Base-by-base conservation (phyloP, 1,140 invertebrate species). In the Manduca sexta region DNA sequence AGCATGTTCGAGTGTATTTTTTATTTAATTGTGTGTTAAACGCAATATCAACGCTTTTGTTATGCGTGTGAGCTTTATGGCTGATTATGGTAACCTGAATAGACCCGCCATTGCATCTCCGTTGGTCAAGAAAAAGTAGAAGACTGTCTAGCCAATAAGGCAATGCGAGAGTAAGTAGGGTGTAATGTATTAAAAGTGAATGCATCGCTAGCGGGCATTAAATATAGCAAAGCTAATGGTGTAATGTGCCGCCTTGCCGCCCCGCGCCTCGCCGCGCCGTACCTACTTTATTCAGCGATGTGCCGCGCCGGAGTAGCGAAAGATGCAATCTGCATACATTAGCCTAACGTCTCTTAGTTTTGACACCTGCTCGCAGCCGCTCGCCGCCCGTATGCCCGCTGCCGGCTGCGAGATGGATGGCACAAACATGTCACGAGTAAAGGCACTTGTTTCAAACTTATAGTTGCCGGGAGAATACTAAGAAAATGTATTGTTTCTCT, bases 241-340 rank as follows among this genome's bases (percentile, higher is more conserved):
- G 56, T 62, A 65, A 64, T 58, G 57, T 56, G 35, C 49, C 59
- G 56, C 51, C 48, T 42, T n/a, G 16, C 17, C 38, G 6, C 15
- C 16, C 8, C 35, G 29, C 11, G 42, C 40, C 44, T 56, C 49
- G 55, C 7, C 1, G 21, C 13, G 21, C 21, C 41, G 26, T 26
- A 7, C 5, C 8, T 14, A 14, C 11, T n/a, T 35, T n/a, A 14
- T n/a, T 12, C 13, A 35, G 33, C 14, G 29, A 12, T 6, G 12
- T 49, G 41, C 46, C 39, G 14, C 30, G 45, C 45, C 45, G 54
- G 60, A 63, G 62, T 66, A 56, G 60, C 62, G 58, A 63, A 70
- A 71, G 71, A 73, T 80, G 76, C 76, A 80, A 80, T 83, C 75
- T 79, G 74, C 80, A 84, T 84, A 78, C 74, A 84, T 84, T 84